Evolutionary conservation across 2,113 vertebrate genomes (phyloP).

Genomic region (Vireo altiloquus): DNA sequence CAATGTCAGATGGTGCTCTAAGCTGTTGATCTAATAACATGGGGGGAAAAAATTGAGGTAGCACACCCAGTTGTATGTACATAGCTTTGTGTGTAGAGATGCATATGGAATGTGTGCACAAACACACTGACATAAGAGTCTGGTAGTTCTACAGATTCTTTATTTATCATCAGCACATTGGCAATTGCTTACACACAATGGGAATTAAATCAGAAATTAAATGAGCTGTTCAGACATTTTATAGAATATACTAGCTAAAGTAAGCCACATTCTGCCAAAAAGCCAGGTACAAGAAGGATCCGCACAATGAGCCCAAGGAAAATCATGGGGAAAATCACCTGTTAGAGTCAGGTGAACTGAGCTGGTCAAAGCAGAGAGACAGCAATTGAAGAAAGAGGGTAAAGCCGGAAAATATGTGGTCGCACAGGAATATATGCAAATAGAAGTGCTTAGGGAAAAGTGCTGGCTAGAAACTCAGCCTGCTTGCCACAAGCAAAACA

Average conservation of each 20-base stretch:
- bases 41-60: not conserved
- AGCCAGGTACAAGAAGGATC: not conserved
- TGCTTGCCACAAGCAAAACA: not conserved
- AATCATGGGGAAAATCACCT: not conserved
- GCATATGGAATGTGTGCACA: too few relatives aligned
- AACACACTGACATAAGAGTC: not conserved
- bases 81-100: not conserved
- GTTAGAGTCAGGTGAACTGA: not conserved
- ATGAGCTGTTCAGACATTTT: not conserved
- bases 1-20: not conserved
- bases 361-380: not conserved
- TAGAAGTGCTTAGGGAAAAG: not conserved
- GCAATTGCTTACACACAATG: fast-evolving
- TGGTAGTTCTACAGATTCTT: not conserved
- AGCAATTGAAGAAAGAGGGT: not conserved
- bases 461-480: not conserved
- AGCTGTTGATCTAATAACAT: not conserved
- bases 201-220: not conserved
- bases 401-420: not conserved
- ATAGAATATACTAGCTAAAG: not conserved
- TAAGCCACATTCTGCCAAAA: not conserved
- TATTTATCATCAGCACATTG: not conserved
- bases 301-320: not conserved
- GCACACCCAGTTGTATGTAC: not conserved
- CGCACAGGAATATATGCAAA: not conserved